Base-by-base conservation (phyloP, 2,797 vertebrate species). In the Pygocentrus nattereri region DNA sequence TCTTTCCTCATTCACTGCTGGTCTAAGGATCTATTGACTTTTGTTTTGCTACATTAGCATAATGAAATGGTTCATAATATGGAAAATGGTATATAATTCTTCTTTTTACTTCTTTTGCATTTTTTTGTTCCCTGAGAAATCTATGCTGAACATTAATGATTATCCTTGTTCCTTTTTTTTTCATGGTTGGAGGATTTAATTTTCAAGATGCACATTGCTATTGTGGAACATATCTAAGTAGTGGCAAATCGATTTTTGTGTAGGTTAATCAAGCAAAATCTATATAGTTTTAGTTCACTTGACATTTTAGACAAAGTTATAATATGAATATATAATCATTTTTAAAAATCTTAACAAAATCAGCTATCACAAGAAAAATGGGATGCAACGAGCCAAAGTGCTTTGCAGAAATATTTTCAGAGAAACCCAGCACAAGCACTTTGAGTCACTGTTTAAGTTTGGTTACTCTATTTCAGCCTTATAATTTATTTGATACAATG, bases 1-100 rank as follows among this genome's bases (percentile, higher is more conserved):
- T 61, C 27, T 78, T 82, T 84, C 61, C 47, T 81, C 73, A 80
- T 85, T 85, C 56, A 82, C 61, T 84, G 79, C 85, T 83, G 50
- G 34, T 58, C 70, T 73, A 74, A 88, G 44, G 68, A 88, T 90
- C 71, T 47, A 64, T 79, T 82, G 88, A 92, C 88, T 80, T 87
- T 88, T 92, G 91, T 89, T 95, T 93, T 95, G 94, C 95, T 94
- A 94, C 91, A 93, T 95, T 94, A 95, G 94, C 94, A 94, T 93
- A 84, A 64, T 88, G 82, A 82, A 67, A 56, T 69, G 85, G 75
- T 82, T 82, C 89, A 88, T 90, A 87, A 90, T 88, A 87, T 85
- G 25, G 59, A 70, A 86, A 64, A 76, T 75, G 68, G 67, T 71
- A 49, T 79, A 81, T 90, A 85, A 87, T 85, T 86, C 77, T 85